A percentile compares a stretch with the other conserved stretches of the same genome.
Evolutionary conservation across 2,888 invertebrate species (phyloP).

Genomic region (Smittia sp.): DNA sequence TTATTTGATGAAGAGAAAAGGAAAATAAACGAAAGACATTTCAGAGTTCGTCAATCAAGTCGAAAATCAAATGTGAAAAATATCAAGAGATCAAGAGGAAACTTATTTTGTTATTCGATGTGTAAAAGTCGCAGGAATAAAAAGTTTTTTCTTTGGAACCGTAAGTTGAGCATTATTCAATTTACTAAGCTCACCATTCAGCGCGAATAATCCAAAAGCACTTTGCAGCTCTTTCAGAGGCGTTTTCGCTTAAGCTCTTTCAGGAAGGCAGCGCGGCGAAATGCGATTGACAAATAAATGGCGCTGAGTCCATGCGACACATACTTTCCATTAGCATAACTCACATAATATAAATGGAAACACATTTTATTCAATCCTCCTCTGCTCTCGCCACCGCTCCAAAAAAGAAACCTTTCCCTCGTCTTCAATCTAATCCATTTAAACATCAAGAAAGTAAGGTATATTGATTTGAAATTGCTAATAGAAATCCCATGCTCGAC

Average conservation of each 20-base stretch:
- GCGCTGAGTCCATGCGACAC: constrained; percentile 36
- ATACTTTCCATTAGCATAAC: constrained; percentile 41
- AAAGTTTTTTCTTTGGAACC: constrained; percentile 24
- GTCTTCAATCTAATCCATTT: constrained; percentile 38
- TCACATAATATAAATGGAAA: constrained; percentile 36
- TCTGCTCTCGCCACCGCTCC: neutral
- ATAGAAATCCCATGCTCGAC: constrained; percentile 30
- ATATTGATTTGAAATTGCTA: constrained; percentile 41
- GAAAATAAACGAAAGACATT: constrained; percentile 3
- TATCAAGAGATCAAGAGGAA: neutral
- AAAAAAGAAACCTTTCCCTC: constrained; percentile 10
- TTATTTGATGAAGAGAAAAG: neutral
- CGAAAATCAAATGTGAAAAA: neutral
- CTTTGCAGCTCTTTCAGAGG: neutral
- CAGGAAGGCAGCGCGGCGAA: neutral
- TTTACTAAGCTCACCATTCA: neutral
- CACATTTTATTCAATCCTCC: constrained; percentile 37
- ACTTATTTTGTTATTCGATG: constrained; percentile 40
- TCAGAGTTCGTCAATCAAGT: constrained; percentile 3
- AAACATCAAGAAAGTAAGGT: constrained; percentile 41
- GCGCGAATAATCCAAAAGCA: constrained; percentile 3
- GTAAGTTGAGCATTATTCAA: constrained; percentile 4
- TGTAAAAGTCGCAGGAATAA: constrained; percentile 31
- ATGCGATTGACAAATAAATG: constrained; percentile 35
- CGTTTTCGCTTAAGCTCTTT: neutral